Conservation (phyloP, 1,140 invertebrate species). For the Brachionus rotundiformis region DNA sequence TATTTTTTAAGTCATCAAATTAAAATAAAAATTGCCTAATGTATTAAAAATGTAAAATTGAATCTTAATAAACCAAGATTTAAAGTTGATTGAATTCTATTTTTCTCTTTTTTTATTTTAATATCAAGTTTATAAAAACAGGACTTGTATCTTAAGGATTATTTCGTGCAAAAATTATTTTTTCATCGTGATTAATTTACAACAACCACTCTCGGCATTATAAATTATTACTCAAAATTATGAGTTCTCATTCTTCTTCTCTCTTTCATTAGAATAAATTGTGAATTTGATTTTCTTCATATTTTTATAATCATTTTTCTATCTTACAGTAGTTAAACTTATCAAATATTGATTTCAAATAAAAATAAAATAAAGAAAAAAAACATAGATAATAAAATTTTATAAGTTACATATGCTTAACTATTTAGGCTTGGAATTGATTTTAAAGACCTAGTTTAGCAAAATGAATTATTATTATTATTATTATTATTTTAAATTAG, state of each 20-base stretch:
- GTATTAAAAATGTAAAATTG: neutral
- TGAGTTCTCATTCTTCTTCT: neutral
- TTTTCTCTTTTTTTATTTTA: too few relatives aligned
- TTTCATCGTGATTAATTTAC: neutral
- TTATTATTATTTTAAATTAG: too few relatives aligned
- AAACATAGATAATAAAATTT: neutral
- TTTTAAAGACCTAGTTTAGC: neutral
- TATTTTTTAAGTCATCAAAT: neutral
- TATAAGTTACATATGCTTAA: neutral
- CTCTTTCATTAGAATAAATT: neutral
- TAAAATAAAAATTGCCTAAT: neutral
- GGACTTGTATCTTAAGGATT: neutral
- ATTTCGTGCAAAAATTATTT: neutral
- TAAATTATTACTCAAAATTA: conserved; percentile 17
- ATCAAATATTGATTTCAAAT: conserved; percentile 19
- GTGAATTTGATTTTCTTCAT: conserved; percentile 10
- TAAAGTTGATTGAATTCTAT: neutral
- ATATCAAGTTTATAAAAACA: neutral
- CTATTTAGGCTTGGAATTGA: neutral
- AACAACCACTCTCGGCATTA: neutral
- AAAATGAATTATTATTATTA: too few relatives aligned
- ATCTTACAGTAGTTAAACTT: neutral
- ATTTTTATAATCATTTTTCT: neutral
- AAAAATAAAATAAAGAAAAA: neutral
- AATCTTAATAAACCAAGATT: neutral